phyloP scores from a whole-genome alignment of 92 coral and sea anemone genomes.

The Epizoanthus stellaris region DNA sequence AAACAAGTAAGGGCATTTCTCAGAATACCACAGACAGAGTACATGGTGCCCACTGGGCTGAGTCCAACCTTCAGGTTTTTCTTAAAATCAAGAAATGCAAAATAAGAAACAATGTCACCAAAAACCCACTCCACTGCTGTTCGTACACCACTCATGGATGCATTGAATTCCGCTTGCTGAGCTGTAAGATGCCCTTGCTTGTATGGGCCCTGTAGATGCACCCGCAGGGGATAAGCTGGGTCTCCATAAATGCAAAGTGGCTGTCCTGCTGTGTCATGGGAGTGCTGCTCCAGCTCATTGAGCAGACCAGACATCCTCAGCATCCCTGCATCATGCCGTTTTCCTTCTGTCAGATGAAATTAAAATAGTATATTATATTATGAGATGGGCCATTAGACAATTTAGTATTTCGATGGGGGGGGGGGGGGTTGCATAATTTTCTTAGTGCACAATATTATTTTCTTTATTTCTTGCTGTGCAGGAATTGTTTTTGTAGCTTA shows the following conservation, averaged over 20 bases:
- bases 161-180: constrained; percentile 36
- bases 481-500: no score
- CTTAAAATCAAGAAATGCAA: constrained; percentile 24
- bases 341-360: constrained; percentile 30
- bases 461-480: no score
- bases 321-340: constrained; percentile 50
- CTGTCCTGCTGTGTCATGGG: constrained; percentile 19
- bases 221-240: constrained; percentile 46
- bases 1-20: neutral
- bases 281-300: constrained; percentile 31
- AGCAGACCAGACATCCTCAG: constrained; percentile 45
- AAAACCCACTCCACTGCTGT: constrained; percentile 13
- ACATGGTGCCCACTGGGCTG: constrained; percentile 34
- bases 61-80: constrained; percentile 31
- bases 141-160: constrained; percentile 31
- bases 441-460: no score
- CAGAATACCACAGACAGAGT: constrained; percentile 9
- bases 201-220: constrained; percentile 45
- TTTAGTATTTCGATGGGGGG: no score
- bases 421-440: no score
- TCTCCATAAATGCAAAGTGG: constrained; percentile 41
- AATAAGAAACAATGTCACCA: constrained; percentile 21
- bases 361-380: no score
- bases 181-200: constrained; percentile 20
- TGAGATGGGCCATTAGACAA: no score